Conservation (phyloP, 2,797 vertebrate species). For the Fundulus diaphanus region DNA sequence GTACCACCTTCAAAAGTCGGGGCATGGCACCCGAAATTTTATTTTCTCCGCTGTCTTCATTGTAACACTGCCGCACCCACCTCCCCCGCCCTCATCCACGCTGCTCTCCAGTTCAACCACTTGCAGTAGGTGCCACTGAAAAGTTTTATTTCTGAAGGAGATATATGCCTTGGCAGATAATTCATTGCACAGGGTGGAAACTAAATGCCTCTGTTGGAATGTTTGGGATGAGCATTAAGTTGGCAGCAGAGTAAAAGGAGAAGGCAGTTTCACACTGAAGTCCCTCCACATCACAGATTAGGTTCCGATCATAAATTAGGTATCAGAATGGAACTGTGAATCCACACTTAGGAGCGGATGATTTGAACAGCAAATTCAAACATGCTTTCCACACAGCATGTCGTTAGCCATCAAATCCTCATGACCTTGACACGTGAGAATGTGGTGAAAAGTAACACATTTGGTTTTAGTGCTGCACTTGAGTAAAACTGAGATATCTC, state of each 20-base stretch:
- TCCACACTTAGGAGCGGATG: constrained; percentile 24
- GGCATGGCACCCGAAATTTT: constrained; percentile 58
- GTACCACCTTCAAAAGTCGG: constrained; percentile 65
- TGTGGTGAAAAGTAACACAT: not conserved
- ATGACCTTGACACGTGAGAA: constrained; percentile 26
- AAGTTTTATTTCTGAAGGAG: constrained; percentile 38
- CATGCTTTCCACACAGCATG: too few relatives aligned
- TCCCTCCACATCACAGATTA: constrained; percentile 55
- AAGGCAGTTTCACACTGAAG: constrained; percentile 59
- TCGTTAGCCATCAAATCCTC: constrained; percentile 25
- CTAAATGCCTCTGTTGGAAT: constrained; percentile 38
- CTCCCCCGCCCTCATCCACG: too few relatives aligned
- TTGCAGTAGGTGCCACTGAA: too few relatives aligned
- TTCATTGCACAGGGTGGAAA: constrained; percentile 22
- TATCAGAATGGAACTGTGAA: constrained; percentile 56
- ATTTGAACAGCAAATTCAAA: constrained; percentile 8
- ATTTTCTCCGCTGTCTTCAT: not conserved
- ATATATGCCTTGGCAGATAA: too few relatives aligned
- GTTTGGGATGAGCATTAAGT: constrained; percentile 17
- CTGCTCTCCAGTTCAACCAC: too few relatives aligned
- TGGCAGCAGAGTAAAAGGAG: constrained; percentile 53
- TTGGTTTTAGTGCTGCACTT: too few relatives aligned
- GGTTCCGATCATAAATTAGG: constrained; percentile 60
- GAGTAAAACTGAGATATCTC: too few relatives aligned
- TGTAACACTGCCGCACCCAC: not conserved